Evolutionary conservation across 2,888 invertebrate genomes (phyloP).

Genomic region (Amphipyra berbera): DNA sequence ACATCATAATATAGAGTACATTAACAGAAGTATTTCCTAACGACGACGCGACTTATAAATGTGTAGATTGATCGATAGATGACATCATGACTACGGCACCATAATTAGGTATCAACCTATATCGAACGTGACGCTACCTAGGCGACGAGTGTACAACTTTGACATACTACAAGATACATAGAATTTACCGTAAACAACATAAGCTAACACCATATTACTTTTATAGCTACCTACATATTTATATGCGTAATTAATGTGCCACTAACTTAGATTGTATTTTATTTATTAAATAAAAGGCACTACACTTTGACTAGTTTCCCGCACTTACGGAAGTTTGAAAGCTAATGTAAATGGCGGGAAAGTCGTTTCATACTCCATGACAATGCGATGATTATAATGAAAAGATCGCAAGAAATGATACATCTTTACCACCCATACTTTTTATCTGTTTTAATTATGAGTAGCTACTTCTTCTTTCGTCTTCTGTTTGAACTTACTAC

Average conservation of each 20-base stretch:
- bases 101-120: no score
- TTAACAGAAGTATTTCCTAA: neutral
- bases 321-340: neutral
- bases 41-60: slow-evolving; percentile 4
- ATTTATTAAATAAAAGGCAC: slow-evolving; percentile 10
- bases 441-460: no score
- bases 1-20: slow-evolving; percentile 4
- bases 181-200: slow-evolving; percentile 5
- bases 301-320: slow-evolving; percentile 8
- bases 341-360: no score
- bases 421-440: no score
- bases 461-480: no score
- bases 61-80: slow-evolving; percentile 19
- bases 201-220: slow-evolving; percentile 13
- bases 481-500: no score
- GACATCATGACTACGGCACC: slow-evolving; percentile 23
- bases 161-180: slow-evolving; percentile 18
- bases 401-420: no score
- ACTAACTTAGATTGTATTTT: slow-evolving; percentile 1
- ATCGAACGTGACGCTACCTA: slow-evolving; percentile 18
- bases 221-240: slow-evolving; percentile 17
- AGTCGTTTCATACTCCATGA: neutral
- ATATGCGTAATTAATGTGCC: slow-evolving; percentile 29
- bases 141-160: slow-evolving; percentile 7
- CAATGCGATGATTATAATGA: neutral